Evolutionary conservation across 1,140 invertebrate species (phyloP).

Genomic region (Zaprionus ghesquierei): DNA sequence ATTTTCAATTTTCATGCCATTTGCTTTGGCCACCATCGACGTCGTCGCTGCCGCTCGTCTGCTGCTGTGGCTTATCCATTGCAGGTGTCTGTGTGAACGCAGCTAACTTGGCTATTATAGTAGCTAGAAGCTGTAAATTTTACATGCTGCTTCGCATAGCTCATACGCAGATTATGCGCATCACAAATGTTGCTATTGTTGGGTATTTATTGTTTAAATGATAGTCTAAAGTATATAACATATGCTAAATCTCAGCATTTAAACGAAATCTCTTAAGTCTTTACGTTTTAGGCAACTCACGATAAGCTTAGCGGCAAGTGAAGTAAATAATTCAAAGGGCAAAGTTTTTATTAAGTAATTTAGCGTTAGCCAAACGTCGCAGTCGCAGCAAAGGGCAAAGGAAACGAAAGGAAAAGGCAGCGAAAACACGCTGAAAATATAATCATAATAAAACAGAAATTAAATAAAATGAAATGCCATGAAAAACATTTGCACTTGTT

Average conservation of each 20-base stretch:
- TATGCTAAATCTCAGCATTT: background rate
- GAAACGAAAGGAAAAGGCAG: background rate
- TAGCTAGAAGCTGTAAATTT: background rate
- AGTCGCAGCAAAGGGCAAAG: background rate
- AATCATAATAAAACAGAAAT: conserved; percentile 79
- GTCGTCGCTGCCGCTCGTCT: background rate
- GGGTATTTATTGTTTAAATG: background rate
- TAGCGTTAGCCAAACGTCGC: conserved; percentile 37
- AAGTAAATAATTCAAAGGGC: conserved; percentile 25
- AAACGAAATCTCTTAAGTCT: too few species aligned
- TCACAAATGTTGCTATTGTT: background rate
- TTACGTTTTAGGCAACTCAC: background rate
- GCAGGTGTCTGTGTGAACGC: background rate
- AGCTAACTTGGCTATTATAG: background rate
- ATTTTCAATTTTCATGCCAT: conserved; percentile 75
- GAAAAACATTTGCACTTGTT: conserved; percentile 76
- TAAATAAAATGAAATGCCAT: conserved; percentile 78
- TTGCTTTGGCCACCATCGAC: conserved; percentile 50
- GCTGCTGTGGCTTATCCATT: background rate
- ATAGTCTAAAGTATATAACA: background rate
- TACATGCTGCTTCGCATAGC: background rate
- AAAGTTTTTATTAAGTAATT: conserved; percentile 73
- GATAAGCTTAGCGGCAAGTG: background rate
- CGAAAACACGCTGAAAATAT: conserved; percentile 61
- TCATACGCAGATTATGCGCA: too few species aligned